phyloP scores from a whole-genome alignment of 2,888 invertebrate species.

The Chrysopilus asiliformis region DNA sequence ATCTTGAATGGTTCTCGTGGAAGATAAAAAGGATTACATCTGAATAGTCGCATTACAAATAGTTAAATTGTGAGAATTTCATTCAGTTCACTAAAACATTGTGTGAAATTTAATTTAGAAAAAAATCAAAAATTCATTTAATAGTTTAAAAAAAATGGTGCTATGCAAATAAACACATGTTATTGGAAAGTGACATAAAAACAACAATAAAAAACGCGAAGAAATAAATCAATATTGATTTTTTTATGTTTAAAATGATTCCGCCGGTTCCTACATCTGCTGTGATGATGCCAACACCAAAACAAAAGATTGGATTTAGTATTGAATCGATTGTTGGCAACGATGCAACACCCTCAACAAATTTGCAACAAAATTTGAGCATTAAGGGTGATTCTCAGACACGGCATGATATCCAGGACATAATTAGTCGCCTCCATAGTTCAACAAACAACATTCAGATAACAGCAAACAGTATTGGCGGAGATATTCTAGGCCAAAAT shows the following conservation, averaged over 20 bases:
- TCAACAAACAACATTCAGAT: conserved; percentile 23
- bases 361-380: conserved; percentile 7
- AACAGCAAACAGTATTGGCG: conserved; percentile 13
- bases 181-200: not conserved
- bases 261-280: conserved; percentile 89
- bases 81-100: no score
- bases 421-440: conserved; percentile 29
- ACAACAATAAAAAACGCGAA: not conserved
- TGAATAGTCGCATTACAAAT: no score
- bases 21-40: no score
- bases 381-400: conserved; percentile 24
- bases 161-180: conserved; percentile 2
- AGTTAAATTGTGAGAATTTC: no score
- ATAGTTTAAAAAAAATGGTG: not conserved
- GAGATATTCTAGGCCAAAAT: conserved; percentile 10
- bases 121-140: no score
- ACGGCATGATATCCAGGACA: conserved; percentile 29
- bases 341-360: conserved; percentile 22
- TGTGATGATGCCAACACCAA: conserved; percentile 73
- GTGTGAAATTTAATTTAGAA: no score
- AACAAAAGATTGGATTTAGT: conserved; percentile 89
- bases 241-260: conserved; percentile 58
- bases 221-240: conserved; percentile 9
- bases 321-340: conserved; percentile 90
- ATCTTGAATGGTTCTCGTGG: no score